Evolutionary conservation across 2,797 vertebrate species (phyloP), one percentile per base, ranked within the genome.

Genomic region (Erpetoichthys calabaricus): DNA sequence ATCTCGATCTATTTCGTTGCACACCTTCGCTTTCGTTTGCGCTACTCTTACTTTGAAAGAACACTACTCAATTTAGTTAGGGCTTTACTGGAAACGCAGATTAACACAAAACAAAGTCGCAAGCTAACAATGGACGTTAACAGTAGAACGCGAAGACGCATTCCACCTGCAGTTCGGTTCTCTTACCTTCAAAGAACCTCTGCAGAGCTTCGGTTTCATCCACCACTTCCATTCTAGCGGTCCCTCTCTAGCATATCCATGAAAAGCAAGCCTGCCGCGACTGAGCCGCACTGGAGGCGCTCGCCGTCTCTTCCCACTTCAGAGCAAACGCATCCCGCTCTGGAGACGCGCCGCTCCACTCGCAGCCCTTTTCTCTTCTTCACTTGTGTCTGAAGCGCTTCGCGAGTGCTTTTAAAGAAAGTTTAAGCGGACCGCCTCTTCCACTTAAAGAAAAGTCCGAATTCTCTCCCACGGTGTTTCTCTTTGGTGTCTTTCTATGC

Each of bases 171-270:
- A 25, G 25, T 25, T 25, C 25, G 25, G 25, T 25, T 25, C 41
- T 60, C 82, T 80, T 88, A 98, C 94, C 94, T 91, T 98, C 94
- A 61, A 98, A 98, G 73, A 98, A 98, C 71, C 92, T 91, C 84
- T 95, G 94, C 83, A 98, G 81, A 74, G 94, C 92, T 78, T 98
- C 94, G 56, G 91, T 94, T 87, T 98, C 94, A 87, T 94, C 92
- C 82, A 97, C 94, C 86, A 97, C 94, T 80, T 97, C 94, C 94
- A 97, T 97, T 75, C 79, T 87, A 84, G 81, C 80, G 75, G 73
- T 84, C 87, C 73, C 81, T 76, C 66, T 77, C 74, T 74, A 75
- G 76, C 79, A 83, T 77, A 80, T 83, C 85, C 86, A 87, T 87
- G 51, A 75, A 88, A 73, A 69, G 73, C 62, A 68, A 25, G 25